Conservation (phyloP, 2,888 invertebrate genomes). For the Caenorhabditis afra region DNA sequence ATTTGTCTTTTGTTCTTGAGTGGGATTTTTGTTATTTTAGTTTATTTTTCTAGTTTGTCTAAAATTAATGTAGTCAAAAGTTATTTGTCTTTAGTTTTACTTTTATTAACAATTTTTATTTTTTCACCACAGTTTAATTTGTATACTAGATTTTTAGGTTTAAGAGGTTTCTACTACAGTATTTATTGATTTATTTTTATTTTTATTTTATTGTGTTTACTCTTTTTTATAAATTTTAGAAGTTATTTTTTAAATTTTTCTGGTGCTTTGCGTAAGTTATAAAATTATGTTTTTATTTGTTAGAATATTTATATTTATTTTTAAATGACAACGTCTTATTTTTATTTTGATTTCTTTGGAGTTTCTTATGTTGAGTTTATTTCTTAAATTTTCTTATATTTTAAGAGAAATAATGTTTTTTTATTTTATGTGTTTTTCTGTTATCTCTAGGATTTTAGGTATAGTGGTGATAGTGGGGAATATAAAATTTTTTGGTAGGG, state of each 20-base stretch:
- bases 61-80: constrained; percentile 66
- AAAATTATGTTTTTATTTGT: constrained; percentile 73
- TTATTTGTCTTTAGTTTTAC: constrained; percentile 45
- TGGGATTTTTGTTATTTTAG: constrained; percentile 73
- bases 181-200: constrained; percentile 62
- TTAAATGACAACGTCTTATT: constrained; percentile 73
- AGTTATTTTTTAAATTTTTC: constrained; percentile 73
- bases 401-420: constrained; percentile 66
- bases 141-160: constrained; percentile 60
- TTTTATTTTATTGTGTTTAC: constrained; percentile 71
- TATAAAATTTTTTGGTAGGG: constrained; percentile 72
- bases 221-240: constrained; percentile 82
- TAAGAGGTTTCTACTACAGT: constrained; percentile 81
- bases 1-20: constrained; percentile 73
- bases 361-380: constrained; percentile 69
- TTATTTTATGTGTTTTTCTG: constrained; percentile 74
- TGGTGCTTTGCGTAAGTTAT: constrained; percentile 71
- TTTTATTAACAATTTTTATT: constrained; percentile 56
- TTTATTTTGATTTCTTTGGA: constrained; percentile 74
- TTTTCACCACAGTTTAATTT: constrained; percentile 27
- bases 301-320: constrained; percentile 71
- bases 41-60: constrained; percentile 72
- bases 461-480: constrained; percentile 70
- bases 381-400: constrained; percentile 61
- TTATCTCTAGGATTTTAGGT: constrained; percentile 71